Evolutionary conservation across 2,113 vertebrate genomes (phyloP), one percentile per base, ranked within the genome.

Genomic region (Paracanthobrama guichenoti): DNA sequence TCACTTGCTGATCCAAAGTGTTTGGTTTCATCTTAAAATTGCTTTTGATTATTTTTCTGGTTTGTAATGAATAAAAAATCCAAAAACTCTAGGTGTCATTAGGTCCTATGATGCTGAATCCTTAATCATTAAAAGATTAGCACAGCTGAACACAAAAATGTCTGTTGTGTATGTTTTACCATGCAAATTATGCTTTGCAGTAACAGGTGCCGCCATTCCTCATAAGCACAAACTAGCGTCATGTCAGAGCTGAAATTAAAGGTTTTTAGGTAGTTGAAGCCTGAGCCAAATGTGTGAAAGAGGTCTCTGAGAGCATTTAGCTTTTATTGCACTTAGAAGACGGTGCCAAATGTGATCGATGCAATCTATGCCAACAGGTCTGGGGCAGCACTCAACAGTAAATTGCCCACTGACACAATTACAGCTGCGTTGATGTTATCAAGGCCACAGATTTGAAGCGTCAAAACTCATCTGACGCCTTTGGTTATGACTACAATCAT

Each of bases 401-500:
- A 71, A 81, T 81, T 55, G 79, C 64, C 48, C 64, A 71, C 48
- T 39, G 66, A 81, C 79, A 81, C 79, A 71, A 71, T 71, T 71
- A 81, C 26, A 57, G 46, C 66, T 44, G 12, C 10, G 46, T 50
- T 67, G 46, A 71, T 57, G 66, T 81, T 71, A 81, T 66, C 46
- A 71, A 71, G 31, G 42, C 42, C 42, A 48, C 9, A 24, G 44
- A 55, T 69, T 16, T 42, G 46, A 81, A 53, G 62, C 69, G 62
- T 81, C 26, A 69, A 71, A 55, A 67, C 39, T 12, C 26, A 62
- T 79, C 39, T 60, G 31, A n/a, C 1, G 20, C 55, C 77, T 50
- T 69, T 10, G 20, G 42, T 39, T 3, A 81, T 16, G 62, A n/a
- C 44, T 81, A 35, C 26, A 53, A 50, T 81, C 11, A 81, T 22